A percentile compares a stretch with the other conserved stretches of the same genome.
Evolutionary conservation across 35 echinoderm and acorn worm species (phyloP).

Genomic region (Chiridota heheva): DNA sequence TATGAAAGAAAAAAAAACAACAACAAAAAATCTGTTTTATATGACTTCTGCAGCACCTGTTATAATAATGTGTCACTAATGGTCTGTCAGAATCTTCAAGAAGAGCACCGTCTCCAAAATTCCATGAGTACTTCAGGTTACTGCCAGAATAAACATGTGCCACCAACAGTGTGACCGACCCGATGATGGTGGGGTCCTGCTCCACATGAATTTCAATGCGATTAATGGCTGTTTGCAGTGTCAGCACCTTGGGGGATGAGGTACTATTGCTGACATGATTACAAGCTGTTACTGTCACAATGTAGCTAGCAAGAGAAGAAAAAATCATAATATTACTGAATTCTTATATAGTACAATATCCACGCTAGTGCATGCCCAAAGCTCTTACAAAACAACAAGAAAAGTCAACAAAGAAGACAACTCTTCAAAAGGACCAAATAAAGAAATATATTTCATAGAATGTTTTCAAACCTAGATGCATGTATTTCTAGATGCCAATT

Average conservation of each 20-base stretch:
- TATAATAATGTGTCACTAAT: slow-evolving; percentile 51
- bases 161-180: slow-evolving; percentile 19
- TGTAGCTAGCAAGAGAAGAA: slow-evolving; percentile 44
- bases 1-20: not conserved
- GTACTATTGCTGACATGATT: slow-evolving; percentile 71
- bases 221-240: slow-evolving; percentile 48
- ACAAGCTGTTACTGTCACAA: slow-evolving; percentile 62
- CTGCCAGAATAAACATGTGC: slow-evolving; percentile 52
- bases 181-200: slow-evolving; percentile 26
- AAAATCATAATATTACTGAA: too few species aligned
- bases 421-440: too few species aligned
- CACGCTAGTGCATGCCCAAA: not conserved
- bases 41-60: slow-evolving; percentile 48
- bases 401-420: too few species aligned
- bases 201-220: slow-evolving; percentile 20
- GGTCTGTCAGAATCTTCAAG: not conserved
- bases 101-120: slow-evolving; percentile 70
- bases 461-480: too few species aligned
- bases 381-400: too few species aligned
- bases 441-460: too few species aligned
- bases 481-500: too few species aligned
- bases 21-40: not conserved
- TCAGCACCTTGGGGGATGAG: slow-evolving; percentile 58
- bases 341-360: too few species aligned
- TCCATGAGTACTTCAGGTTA: slow-evolving; percentile 65